Evolutionary conservation across 2,797 vertebrate genomes (phyloP), one percentile per base, ranked within the genome.

Genomic region (Microctenopoma steveboyesi): DNA sequence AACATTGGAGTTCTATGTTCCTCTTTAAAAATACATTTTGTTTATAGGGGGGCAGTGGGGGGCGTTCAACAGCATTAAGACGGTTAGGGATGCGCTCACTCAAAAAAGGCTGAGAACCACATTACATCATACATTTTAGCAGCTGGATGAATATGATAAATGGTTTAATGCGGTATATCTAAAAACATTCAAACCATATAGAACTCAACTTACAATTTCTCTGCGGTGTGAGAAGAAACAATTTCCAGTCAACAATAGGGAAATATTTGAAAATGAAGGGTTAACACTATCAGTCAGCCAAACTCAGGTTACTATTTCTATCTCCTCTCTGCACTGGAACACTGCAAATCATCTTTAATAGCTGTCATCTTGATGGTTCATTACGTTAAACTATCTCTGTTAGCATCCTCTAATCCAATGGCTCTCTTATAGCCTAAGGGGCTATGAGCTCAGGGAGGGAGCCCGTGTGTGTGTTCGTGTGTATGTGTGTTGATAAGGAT

Each of bases 371-470:
- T 94, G 95, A 96, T 94, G 95, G 94, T 96, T 95, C 95, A 97
- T 96, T 96, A 96, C 94, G 94, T 95, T 95, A 95, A 96, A 95
- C 95, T 96, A 95, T 96, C 95, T 95, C 94, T 94, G 93, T 93
- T 94, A 95, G 95, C 95, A 95, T 96, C 94, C 93, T 94, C 93
- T 96, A 96, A 97, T 97, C 94, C 95, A 94, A 93, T 93, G 94
- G 94, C 94, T 96, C 95, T 95, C 93, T 94, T 91, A 93, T 95
- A 95, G 95, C 95, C 95, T 93, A 91, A 40, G 92, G 95, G 95
- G 75, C 94, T 74, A 47, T 63, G 61, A 78, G 81, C 75, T 57
- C 60, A 60, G 67, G 49, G 75, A 74, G 65, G 71, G 53, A 64
- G 52, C 56, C 15, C 54, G 60, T 68, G 64, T 48, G 62, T 37